Conservation (phyloP, 1,140 invertebrate species). For the Bactericera cockerelli region DNA sequence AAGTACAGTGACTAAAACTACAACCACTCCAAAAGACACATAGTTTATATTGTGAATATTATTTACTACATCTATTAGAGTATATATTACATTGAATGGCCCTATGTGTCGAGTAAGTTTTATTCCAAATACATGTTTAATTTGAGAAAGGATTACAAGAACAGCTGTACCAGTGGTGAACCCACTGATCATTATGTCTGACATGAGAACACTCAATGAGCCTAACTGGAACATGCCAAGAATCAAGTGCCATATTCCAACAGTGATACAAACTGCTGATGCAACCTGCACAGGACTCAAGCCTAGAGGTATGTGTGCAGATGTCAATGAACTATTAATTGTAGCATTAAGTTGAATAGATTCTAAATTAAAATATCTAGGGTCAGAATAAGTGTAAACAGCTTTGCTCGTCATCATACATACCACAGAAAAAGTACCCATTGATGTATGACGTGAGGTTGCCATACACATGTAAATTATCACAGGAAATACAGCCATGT, state of each 20-base stretch:
- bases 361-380: not conserved
- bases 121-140: constrained; percentile 73
- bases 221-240: constrained; percentile 37
- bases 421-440: constrained; percentile 81
- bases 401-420: constrained; percentile 82
- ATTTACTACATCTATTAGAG: constrained; percentile 22
- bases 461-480: constrained; percentile 79
- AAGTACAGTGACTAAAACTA: not conserved
- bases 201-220: constrained; percentile 64
- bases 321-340: not conserved
- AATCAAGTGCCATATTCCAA: constrained; percentile 49
- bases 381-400: constrained; percentile 25
- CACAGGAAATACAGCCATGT: constrained; percentile 88
- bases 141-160: constrained; percentile 78
- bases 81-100: constrained; percentile 49
- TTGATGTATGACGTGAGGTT: constrained; percentile 79
- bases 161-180: constrained; percentile 83
- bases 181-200: constrained; percentile 76
- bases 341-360: not conserved
- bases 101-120: constrained; percentile 43
- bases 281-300: constrained; percentile 48
- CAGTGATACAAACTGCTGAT: constrained; percentile 46
- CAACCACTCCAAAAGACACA: not conserved
- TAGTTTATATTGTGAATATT: not conserved
- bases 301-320: not conserved